These are phyloP conservation scores for Butastur rufipennis DNA, from an alignment of 2,113 vertebrate genomes.

Conservation along the genomic window DNA sequence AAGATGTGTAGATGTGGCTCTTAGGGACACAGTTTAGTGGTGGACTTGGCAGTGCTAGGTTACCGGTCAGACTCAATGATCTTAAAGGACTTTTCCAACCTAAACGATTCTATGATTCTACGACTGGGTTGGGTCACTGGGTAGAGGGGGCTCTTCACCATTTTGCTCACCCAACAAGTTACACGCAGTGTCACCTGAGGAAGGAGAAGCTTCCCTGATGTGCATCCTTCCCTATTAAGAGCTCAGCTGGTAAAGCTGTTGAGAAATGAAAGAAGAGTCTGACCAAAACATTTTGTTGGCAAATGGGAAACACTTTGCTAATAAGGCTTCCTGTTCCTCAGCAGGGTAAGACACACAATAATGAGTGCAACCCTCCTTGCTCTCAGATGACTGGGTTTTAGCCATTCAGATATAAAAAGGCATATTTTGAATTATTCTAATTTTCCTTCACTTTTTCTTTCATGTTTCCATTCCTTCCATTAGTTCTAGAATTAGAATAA, in stretches of 20 bases:
- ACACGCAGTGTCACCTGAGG: background rate
- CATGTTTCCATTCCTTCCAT: background rate
- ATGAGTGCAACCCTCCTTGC: background rate
- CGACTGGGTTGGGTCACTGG: background rate
- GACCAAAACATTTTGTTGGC: background rate
- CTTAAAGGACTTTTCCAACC: too few species aligned
- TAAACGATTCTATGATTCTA: too few species aligned
- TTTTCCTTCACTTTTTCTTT: background rate
- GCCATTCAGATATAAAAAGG: background rate
- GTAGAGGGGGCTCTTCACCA: background rate
- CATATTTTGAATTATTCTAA: background rate
- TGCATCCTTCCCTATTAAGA: background rate
- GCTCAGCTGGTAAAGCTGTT: background rate
- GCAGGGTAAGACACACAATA: background rate
- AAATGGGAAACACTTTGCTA: background rate
- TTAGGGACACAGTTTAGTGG: too few species aligned
- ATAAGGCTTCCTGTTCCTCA: background rate
- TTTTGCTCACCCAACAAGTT: background rate
- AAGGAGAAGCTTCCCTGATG: background rate
- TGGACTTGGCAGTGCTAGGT: too few species aligned
- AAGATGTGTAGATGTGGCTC: too few species aligned
- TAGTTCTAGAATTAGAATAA: background rate
- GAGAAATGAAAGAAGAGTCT: background rate
- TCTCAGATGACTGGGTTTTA: background rate
- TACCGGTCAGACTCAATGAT: too few species aligned